A percentile compares a stretch with the other conserved stretches of the same genome.
Evolutionary conservation across 2,888 invertebrate genomes (phyloP).

Genomic region (Thecocarcelia acutangulata): DNA sequence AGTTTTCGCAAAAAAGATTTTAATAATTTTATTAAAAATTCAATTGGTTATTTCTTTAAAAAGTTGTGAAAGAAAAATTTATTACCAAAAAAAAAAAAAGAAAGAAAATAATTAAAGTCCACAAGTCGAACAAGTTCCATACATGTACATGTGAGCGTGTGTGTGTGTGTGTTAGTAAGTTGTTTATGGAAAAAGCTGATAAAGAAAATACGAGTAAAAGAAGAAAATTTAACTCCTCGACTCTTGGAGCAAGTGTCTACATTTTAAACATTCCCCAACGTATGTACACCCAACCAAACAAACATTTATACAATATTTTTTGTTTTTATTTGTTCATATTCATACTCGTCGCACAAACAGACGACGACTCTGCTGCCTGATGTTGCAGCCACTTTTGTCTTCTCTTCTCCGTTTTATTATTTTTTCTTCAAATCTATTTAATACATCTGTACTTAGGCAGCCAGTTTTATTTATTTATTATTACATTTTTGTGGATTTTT

Average conservation of each 20-base stretch:
- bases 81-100: constrained; percentile 11
- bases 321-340: constrained; percentile 3
- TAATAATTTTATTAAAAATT: constrained; percentile 10
- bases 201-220: constrained; percentile 28
- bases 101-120: constrained; percentile 36
- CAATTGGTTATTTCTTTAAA: constrained; percentile 2
- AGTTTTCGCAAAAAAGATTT: neutral
- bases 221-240: constrained; percentile 32
- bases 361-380: neutral
- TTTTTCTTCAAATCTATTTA: constrained; percentile 1
- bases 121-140: constrained; percentile 60
- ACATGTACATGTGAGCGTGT: neutral
- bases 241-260: constrained; percentile 59
- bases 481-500: constrained; percentile 30
- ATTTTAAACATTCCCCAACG: constrained; percentile 36
- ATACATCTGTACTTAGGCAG: constrained; percentile 14
- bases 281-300: constrained; percentile 31
- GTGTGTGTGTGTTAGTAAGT: constrained; percentile 29
- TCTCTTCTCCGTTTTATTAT: constrained; percentile 23
- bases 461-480: constrained; percentile 44
- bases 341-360: constrained; percentile 21
- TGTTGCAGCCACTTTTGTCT: constrained; percentile 7
- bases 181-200: neutral
- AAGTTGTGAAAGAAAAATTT: constrained; percentile 2
- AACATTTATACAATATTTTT: constrained; percentile 8